Evolutionary conservation across 2,888 invertebrate species (phyloP).

Genomic region (Melieria crassipennis): DNA sequence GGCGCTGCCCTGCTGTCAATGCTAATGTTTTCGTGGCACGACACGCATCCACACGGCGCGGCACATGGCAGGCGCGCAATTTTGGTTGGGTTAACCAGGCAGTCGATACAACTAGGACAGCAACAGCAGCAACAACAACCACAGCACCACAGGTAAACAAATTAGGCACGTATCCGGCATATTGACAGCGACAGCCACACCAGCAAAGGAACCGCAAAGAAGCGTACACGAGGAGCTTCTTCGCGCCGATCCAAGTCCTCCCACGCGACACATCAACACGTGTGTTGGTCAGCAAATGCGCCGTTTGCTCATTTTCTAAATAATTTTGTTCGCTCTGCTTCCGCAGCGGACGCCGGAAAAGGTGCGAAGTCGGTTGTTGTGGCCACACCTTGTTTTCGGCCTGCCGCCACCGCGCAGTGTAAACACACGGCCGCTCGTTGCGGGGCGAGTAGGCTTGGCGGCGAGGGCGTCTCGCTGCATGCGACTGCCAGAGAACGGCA

Average conservation of each 20-base stretch:
- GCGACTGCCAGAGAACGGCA: too few species aligned
- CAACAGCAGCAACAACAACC: too few species aligned
- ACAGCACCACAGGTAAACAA: slow-evolving; percentile 10
- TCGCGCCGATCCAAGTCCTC: too few species aligned
- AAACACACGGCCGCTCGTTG: too few species aligned
- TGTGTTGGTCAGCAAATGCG: too few species aligned
- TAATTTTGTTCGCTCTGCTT: too few species aligned
- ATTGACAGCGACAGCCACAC: neutral
- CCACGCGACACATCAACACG: too few species aligned
- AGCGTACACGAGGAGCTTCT: too few species aligned
- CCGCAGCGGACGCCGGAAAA: slow-evolving; percentile 50
- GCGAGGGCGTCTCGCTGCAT: too few species aligned
- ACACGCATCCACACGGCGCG: neutral
- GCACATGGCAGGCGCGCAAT: neutral
- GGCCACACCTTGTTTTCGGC: slow-evolving; percentile 16
- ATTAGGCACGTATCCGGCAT: slow-evolving; percentile 22
- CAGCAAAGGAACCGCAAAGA: neutral
- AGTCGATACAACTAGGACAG: neutral
- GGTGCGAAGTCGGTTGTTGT: slow-evolving; percentile 50
- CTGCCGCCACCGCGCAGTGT: too few species aligned
- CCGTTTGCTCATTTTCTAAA: too few species aligned
- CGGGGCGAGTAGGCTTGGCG: too few species aligned
- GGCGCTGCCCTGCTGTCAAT: neutral
- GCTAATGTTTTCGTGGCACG: slow-evolving; percentile 34
- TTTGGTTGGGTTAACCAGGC: slow-evolving; percentile 8